These are phyloP conservation scores for Chrysogorgia sp. DNA, from an alignment of 92 coral and sea anemone species.

Conservation along the genomic window DNA sequence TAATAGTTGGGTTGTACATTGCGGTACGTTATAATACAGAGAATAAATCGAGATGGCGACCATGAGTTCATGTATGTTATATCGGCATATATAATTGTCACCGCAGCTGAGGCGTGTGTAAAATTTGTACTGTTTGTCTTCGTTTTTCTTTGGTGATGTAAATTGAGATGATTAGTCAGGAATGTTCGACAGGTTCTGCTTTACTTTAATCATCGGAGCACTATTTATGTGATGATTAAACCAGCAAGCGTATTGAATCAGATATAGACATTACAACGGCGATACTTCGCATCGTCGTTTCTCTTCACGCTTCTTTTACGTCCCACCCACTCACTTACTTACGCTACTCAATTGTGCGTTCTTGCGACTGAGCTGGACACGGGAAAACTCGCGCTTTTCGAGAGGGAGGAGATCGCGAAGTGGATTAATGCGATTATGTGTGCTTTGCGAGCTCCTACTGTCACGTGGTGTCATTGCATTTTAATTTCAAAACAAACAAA, in stretches of 20 bases:
- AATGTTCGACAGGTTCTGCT: conserved; percentile 5
- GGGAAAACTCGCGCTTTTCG: neutral
- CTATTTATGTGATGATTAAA: conserved; percentile 1
- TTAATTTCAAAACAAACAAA: neutral
- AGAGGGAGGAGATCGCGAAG: neutral
- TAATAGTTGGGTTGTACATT: too few relatives aligned
- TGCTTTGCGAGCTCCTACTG: neutral
- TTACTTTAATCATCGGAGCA: conserved; percentile 15
- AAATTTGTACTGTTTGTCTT: neutral
- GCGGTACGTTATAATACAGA: too few relatives aligned
- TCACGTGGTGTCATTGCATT: neutral
- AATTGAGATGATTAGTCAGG: neutral
- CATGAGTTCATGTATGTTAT: neutral
- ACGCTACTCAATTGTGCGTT: neutral
- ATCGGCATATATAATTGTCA: neutral
- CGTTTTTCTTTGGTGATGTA: neutral
- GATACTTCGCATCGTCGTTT: neutral
- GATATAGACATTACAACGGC: neutral
- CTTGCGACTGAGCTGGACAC: neutral
- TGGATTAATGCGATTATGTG: conserved; percentile 12
- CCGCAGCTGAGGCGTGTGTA: neutral
- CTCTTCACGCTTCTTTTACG: neutral
- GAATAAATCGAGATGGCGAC: too few relatives aligned
- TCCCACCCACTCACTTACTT: neutral
- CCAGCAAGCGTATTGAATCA: neutral